Base-by-base conservation (phyloP, 2,797 vertebrate genomes). In the Odontamblyopus lacepedii region DNA sequence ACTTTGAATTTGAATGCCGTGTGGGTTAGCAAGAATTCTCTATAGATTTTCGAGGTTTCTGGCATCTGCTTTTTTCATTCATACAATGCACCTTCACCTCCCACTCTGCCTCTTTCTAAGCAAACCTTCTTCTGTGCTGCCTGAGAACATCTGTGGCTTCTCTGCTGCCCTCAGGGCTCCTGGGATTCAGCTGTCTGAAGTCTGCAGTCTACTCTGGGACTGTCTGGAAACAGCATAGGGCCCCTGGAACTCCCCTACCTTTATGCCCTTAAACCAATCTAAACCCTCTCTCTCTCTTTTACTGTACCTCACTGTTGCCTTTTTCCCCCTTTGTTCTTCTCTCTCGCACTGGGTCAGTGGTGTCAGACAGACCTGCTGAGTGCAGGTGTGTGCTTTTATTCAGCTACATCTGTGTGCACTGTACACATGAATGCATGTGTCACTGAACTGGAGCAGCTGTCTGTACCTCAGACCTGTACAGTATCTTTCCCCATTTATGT, bases 281-380 rank as follows among this genome's bases (percentile, higher is more conserved):
- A 90, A 90, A 88, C 80, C 87, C 84, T 66, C 74, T 75, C 76
- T 81, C 85, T 77, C 84, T 89, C 82, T 85, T 81, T 85, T 85
- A 77, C 83, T 88, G 84, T 83, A 79, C 85, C 75, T 81, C 38
- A 74, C 82, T 87, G 83, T 84, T 85, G 77, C 87, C 83, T 76
- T 79, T 79, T 78, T 50, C 19, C 73, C 73, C 30, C 82, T 91
- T 90, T 89, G 81, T 86, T 90, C 83, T 81, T 82, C 81, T 78
- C 79, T 81, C 82, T 80, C 81, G 90, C 83, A 68, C 61, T 69
- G 85, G 92, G 89, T 91, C 89, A 87, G 69, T 82, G 85, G 87
- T 93, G 91, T 91, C 92, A 94, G 92, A 92, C 90, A 92, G 89
- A 87, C 93, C 92, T 93, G 92, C 93, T 92, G 92, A 89, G 92